Evolutionary conservation across 1,140 invertebrate species (phyloP).

Genomic region (Atta texana): DNA sequence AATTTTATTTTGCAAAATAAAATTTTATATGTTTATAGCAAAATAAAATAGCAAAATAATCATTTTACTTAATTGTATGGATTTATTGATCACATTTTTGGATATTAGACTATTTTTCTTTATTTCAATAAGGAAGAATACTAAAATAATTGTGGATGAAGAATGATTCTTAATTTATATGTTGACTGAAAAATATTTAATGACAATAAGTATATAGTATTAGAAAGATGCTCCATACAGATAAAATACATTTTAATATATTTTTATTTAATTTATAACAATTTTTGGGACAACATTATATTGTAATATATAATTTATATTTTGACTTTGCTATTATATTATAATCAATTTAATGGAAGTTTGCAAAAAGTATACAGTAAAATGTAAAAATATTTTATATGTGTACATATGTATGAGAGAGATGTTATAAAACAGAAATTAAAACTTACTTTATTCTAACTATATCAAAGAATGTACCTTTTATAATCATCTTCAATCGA

Average conservation of each 20-base stretch:
- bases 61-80: not conserved
- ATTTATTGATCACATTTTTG: not conserved
- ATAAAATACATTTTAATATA: not conserved
- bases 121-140: not conserved
- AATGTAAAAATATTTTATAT: conserved; percentile 14
- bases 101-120: not conserved
- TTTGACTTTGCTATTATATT: not conserved
- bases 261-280: conserved; percentile 2
- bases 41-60: not conserved
- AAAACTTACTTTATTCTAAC: not conserved
- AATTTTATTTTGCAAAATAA: not conserved
- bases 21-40: not conserved
- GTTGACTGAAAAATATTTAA: conserved; percentile 2
- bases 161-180: not conserved
- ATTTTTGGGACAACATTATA: not conserved
- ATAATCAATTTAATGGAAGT: not conserved
- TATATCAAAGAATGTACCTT: not conserved
- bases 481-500: too few species aligned
- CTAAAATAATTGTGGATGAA: not conserved
- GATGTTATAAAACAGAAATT: not conserved
- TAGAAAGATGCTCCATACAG: not conserved
- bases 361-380: not conserved
- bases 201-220: not conserved
- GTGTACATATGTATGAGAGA: not conserved
- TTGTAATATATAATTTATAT: not conserved